These are phyloP conservation scores for Seriola quinqueradiata DNA, from an alignment of 2,113 vertebrate genomes.

Conservation along the genomic window DNA sequence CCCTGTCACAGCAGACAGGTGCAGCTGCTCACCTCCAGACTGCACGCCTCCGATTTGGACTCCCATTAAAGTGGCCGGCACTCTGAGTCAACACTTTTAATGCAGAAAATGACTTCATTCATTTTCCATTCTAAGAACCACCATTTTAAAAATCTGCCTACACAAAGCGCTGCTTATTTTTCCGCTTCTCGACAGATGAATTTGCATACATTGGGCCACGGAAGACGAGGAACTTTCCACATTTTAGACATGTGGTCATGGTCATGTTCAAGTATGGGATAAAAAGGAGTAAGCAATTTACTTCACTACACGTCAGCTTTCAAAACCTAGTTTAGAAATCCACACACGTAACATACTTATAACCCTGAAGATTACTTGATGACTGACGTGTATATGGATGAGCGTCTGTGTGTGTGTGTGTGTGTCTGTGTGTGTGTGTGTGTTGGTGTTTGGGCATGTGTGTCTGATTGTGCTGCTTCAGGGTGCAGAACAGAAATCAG, in stretches of 20 bases:
- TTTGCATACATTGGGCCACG: conserved; percentile 80
- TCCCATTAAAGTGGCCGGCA: conserved; percentile 63
- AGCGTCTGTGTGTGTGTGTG: conserved; percentile 30
- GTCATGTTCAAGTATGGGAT: conserved; percentile 65
- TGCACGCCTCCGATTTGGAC: conserved; percentile 64
- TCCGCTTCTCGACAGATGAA: conserved; percentile 67
- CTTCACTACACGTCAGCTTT: conserved; percentile 69
- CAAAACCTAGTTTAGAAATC: conserved; percentile 61
- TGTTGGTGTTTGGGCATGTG: conserved; percentile 22
- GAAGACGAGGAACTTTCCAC: conserved; percentile 60
- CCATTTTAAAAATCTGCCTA: conserved; percentile 63
- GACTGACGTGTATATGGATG: conserved; percentile 66
- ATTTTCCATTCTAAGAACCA: conserved; percentile 66
- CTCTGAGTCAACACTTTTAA: conserved; percentile 78
- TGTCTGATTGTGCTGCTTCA: conserved; percentile 45
- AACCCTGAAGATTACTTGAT: conserved; percentile 70
- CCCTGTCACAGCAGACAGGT: conserved; percentile 58
- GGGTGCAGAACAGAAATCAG: conserved; percentile 52
- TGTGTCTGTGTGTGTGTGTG: conserved; percentile 18
- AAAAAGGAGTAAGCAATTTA: conserved; percentile 73
- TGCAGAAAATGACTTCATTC: conserved; percentile 73
- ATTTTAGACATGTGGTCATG: conserved; percentile 81
- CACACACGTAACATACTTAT: conserved; percentile 67
- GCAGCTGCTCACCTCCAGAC: conserved; percentile 76
- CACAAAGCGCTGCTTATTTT: conserved; percentile 65